Base-by-base conservation (phyloP, 2,113 vertebrate species). In the Poecilia latipinna region DNA sequence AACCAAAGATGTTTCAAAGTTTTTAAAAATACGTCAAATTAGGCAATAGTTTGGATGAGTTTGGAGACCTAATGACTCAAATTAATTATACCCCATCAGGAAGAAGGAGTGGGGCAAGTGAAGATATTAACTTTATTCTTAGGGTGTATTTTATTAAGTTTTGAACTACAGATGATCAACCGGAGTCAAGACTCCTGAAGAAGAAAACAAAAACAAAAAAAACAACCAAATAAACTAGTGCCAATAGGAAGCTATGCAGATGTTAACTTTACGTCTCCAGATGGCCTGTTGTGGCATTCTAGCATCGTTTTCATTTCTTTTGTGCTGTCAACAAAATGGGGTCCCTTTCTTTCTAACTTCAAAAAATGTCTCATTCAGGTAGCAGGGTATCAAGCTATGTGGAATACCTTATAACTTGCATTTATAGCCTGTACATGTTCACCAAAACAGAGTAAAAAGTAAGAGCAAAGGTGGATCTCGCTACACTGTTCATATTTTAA, bases 11-110 rank as follows among this genome's bases (percentile, higher is more conserved):
- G 51, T 0, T 65, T 22, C 32, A 28, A 29, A 8, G 3, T n/a
- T n/a, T n/a, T 39, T 64, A 29, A 17, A 77, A 57, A 51, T 61
- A n/a, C 42, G 60, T 65, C 13, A 78, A 3, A 28, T 70, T 44
- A 12, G 24, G 31, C 5, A 57, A 54, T 37, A 11, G 19, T n/a
- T 10, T 48, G 12, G 12, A 37, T 63, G 35, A 24, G 26, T 4
- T 8, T 28, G 22, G 39, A 48, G 26, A 29, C 26, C 24, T 39
- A 64, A n/a, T 31, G n/a, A 63, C 31, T 54, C 60, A 31, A 37
- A 15, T 66, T 37, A 35, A 66, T 22, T 29, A 35, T 60, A 8
- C 63, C 29, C 48, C 35, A 63, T 28, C 64, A 65, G 63, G 11
- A 65, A 24, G 32, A 22, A 57, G 13, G 13, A 13, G 31, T 28